Base-by-base conservation (phyloP, 92 coral and sea anemone species). In the Scolanthus callimorphus region DNA sequence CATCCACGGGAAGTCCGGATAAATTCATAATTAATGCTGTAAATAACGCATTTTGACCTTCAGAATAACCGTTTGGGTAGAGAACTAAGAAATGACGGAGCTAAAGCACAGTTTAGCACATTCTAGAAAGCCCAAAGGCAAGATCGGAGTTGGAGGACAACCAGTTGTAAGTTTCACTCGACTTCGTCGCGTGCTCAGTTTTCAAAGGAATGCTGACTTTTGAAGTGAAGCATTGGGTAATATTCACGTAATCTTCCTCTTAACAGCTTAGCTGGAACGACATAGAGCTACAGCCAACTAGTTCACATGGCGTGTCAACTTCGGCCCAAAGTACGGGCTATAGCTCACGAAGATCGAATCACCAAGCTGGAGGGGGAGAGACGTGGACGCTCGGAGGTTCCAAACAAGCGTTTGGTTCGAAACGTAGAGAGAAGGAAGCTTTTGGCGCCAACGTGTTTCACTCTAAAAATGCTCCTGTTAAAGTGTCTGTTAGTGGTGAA, bases 401-500 rank as follows among this genome's bases (percentile, higher is more conserved):
- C 19, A 86, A 82, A 63, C 83, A 82, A 67, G 86, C 90, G 59
- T 87, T 87, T 41, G 31, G 48, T 43, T 49, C 60, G 2, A 60
- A 77, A 49, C 49, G 65, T n/a, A 77, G 69, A 49, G 79, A 74
- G 23, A 60, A 65, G 4, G 63, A 78, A 29, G 55, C 85, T 10
- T 83, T 79, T 56, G 64, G 72, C 23, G 56, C 79, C 50, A 41
- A 67, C 3, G 73, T 49, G 37, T 85, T 87, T 71, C 95, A 78
- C 45, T 63, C 86, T 29, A 87, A 74, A 67, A 82, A 87, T 50
- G 82, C 90, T 3, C 95, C 95, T 2, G 74, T 87, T 2, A 87
- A 76, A 65, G 95, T 87, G 34, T 83, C 95, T 31, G 95, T 87
- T 2, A 87, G 79, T 44, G 95, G 95, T 11, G 95, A 87, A 78